Conservation (phyloP, 2,797 vertebrate genomes). For the Tokudaia tokunoshimensis region DNA sequence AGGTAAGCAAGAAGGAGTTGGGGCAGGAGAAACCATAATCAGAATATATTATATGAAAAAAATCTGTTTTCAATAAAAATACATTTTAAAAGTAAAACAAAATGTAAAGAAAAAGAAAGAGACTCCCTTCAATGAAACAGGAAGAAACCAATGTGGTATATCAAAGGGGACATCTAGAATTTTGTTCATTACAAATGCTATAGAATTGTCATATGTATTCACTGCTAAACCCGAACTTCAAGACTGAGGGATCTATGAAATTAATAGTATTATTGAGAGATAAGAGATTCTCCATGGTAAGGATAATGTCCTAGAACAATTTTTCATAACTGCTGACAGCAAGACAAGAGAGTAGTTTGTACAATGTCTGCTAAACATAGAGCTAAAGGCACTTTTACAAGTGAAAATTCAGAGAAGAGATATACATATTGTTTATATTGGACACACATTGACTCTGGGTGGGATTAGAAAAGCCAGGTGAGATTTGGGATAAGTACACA, state of each 20-base stretch:
- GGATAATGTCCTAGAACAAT: neutral
- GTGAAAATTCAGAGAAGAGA: neutral
- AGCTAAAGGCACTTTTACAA: neutral
- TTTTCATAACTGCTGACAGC: neutral
- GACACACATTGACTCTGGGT: neutral
- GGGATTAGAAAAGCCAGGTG: neutral
- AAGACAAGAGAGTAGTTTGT: neutral
- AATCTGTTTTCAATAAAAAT: neutral
- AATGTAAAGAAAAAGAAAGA: neutral
- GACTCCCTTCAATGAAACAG: neutral
- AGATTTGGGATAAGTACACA: too few species aligned
- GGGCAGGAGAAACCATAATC: neutral
- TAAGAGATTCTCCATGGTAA: neutral
- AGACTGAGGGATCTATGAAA: neutral
- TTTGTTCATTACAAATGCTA: neutral
- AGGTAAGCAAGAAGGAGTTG: neutral
- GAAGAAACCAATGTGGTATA: neutral
- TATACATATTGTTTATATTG: neutral
- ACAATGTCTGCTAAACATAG: neutral
- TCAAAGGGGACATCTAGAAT: neutral
- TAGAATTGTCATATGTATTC: slow-evolving; percentile 8
- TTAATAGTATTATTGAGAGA: neutral
- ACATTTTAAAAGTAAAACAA: neutral
- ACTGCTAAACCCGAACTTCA: neutral
- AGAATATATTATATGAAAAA: neutral